Percentiles rank a stretch among this genome's conserved stretches.
phyloP scores from a whole-genome alignment of 53 echinoderm and acorn worm species.

The Holothuria scabra region DNA sequence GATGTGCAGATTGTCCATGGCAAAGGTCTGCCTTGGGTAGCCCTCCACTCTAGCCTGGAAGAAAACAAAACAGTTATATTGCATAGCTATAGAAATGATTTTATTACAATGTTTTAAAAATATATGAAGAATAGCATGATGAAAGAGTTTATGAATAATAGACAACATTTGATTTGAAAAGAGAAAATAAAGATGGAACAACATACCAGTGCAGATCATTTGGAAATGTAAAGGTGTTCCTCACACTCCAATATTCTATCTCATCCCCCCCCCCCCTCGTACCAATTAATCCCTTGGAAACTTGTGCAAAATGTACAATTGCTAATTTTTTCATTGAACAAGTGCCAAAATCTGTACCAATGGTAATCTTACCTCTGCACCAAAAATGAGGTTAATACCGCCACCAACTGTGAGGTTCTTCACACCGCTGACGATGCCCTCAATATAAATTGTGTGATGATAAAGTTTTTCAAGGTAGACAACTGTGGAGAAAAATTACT shows the following conservation, averaged over 20 bases:
- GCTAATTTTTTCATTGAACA: background rate
- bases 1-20: conserved; percentile 65
- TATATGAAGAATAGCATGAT: no score
- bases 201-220: no score
- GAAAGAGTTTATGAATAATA: no score
- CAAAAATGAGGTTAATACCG: conserved; percentile 62
- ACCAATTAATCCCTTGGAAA: background rate
- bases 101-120: no score
- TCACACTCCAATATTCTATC: no score
- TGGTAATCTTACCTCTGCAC: conserved; percentile 60
- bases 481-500: conserved; percentile 14
- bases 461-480: conserved; percentile 53
- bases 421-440: conserved; percentile 67
- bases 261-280: no score
- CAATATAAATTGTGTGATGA: conserved; percentile 62
- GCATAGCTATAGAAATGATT: no score
- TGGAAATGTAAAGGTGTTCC: no score
- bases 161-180: no score
- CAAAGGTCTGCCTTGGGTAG: conserved; percentile 55
- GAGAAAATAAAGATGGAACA: no score
- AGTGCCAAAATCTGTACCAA: background rate
- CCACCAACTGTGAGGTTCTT: conserved; percentile 70
- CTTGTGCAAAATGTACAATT: background rate
- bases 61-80: background rate
- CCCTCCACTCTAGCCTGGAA: conserved; percentile 62